Evolutionary conservation across 2,113 vertebrate species (phyloP).

Genomic region (Sorex araneus): DNA sequence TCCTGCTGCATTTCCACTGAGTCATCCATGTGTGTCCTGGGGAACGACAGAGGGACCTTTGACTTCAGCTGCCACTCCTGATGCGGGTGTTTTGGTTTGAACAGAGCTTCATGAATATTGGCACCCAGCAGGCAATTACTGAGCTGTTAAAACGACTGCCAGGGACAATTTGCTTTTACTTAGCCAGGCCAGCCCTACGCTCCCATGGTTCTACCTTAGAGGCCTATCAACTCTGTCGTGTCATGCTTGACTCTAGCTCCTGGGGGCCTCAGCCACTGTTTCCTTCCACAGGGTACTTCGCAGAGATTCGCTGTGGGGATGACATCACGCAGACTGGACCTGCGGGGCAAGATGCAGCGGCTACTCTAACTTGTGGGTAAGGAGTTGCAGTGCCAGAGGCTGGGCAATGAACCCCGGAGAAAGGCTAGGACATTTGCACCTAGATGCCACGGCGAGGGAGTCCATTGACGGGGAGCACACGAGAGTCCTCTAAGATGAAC

Average conservation of each 20-base stretch:
- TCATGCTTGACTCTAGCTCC: neutral
- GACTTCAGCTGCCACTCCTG: neutral
- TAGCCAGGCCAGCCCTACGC: neutral
- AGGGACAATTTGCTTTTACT: neutral
- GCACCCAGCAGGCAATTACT: neutral
- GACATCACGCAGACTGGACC: neutral
- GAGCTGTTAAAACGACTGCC: neutral
- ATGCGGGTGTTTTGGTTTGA: neutral
- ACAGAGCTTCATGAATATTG: neutral
- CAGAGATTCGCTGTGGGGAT: neutral
- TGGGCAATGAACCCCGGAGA: neutral
- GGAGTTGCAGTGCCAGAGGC: neutral
- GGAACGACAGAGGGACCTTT: neutral
- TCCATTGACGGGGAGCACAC: fast-evolving
- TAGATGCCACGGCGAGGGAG: neutral
- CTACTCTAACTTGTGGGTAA: neutral
- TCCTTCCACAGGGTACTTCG: fast-evolving
- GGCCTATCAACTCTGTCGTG: neutral
- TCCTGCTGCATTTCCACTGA: neutral
- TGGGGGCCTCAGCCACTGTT: neutral
- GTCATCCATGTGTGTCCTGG: neutral
- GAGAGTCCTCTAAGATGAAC: neutral
- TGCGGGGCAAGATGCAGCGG: neutral
- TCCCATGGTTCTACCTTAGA: neutral
- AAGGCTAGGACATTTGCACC: neutral